These are phyloP conservation scores for Sander lucioperca DNA, from an alignment of 2,113 vertebrate species.

Conservation along the genomic window DNA sequence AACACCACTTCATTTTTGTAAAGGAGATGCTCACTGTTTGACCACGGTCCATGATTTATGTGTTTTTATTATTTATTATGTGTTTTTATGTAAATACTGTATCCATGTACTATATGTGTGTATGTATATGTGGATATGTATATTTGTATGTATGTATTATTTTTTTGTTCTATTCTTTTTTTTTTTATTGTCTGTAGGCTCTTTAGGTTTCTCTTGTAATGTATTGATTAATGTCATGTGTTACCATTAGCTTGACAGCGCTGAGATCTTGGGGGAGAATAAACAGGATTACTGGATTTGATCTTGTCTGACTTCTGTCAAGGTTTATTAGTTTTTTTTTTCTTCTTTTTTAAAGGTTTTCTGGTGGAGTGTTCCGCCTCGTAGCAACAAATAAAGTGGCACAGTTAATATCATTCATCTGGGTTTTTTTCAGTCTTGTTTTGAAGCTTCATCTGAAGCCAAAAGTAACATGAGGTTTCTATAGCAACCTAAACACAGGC, in stretches of 20 bases:
- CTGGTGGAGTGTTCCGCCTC: background rate
- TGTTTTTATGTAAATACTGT: constrained; percentile 3
- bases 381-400: constrained; percentile 27
- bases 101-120: background rate
- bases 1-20: no score
- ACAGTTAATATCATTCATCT: constrained; percentile 34
- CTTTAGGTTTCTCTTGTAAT: background rate
- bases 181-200: background rate
- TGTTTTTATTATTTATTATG: background rate
- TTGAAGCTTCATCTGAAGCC: constrained; percentile 67
- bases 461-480: constrained; percentile 83
- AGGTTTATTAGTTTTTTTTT: background rate
- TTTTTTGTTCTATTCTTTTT: background rate
- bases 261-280: background rate
- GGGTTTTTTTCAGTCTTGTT: constrained; percentile 37
- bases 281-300: background rate
- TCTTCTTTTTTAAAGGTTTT: background rate
- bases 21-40: background rate
- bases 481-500: constrained; percentile 82
- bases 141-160: background rate
- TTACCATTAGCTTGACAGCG: background rate
- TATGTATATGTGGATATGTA: background rate
- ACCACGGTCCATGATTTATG: background rate
- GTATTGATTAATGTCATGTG: background rate
- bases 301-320: background rate